Base-by-base conservation (phyloP, 2,797 vertebrate species). In the Myotis vivesi region DNA sequence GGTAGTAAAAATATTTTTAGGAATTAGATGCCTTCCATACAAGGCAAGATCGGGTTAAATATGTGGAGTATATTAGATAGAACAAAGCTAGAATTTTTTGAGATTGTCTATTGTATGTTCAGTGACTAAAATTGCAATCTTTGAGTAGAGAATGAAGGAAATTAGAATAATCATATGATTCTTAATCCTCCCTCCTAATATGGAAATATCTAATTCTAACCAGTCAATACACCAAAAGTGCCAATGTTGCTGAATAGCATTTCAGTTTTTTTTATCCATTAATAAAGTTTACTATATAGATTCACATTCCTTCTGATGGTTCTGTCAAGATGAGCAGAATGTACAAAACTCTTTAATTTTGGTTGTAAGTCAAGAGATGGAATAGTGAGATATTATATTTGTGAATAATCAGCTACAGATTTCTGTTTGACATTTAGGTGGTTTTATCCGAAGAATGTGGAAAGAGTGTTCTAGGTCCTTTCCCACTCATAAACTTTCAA, bases 401-500 rank as follows among this genome's bases (percentile, higher is more conserved):
- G 92, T 0, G 53, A 94, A 95, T 59, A 80, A 91, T 28, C 64
- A 87, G 94, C 94, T 98, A 86, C 89, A 95, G 94, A 96, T 83
- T 76, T 91, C 22, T 75, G 1, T 77, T 7, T 84, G 93, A 93
- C 94, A 92, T 93, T 97, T 95, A 85, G 89, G 62, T 62, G 81
- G 57, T 85, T 92, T 88, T 91, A 79, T 87, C 77, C 91, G 71
- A 57, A 89, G 91, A 97, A 92, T 94, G 15, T 89, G 25, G 87
- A 96, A 97, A 96, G 92, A 81, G 69, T 94, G 46, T 80, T 23
- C 72, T 83, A 87, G 84, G 91, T 96, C 64, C 82, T 96, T 96
- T 97, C 88, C 72, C 57, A 83, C 76, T 97, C 64, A 81, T 75
- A 89, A 77, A 89, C 96, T 97, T 97, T 66, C 33, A 93, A 97